Conservation (phyloP, 92 coral and sea anemone genomes). For the Virgularia gustaviana region DNA sequence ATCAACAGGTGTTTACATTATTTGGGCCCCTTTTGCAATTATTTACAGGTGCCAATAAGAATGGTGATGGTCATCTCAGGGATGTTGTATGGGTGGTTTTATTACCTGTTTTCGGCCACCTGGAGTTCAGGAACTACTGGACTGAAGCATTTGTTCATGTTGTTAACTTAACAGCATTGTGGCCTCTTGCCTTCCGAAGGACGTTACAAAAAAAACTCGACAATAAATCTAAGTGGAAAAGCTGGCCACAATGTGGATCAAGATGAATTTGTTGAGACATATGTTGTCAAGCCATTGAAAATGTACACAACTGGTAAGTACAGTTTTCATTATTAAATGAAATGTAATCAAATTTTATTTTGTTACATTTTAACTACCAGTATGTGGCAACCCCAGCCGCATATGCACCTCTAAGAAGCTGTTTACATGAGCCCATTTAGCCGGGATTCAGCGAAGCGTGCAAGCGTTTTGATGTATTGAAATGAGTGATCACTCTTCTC, state of each 20-base stretch:
- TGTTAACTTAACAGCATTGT: conserved; percentile 3
- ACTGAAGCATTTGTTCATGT: too few species aligned
- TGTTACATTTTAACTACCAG: too few species aligned
- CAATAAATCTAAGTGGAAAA: conserved; percentile 22
- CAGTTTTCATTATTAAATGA: too few species aligned
- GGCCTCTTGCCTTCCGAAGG: conserved; percentile 23
- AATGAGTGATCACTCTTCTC: too few species aligned
- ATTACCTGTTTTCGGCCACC: conserved; percentile 10
- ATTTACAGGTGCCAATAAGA: neutral
- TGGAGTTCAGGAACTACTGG: conserved; percentile 15
- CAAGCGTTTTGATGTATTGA: too few species aligned
- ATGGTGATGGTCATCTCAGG: conserved; percentile 9
- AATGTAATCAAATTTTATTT: too few species aligned
- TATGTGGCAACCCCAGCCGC: too few species aligned
- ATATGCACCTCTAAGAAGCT: too few species aligned
- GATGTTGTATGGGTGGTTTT: conserved; percentile 32
- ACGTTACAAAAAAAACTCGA: conserved; percentile 4
- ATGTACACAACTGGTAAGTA: too few species aligned
- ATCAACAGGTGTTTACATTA: conserved; percentile 17
- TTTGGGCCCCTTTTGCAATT: conserved; percentile 8
- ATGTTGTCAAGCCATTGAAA: too few species aligned
- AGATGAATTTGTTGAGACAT: conserved; percentile 19
- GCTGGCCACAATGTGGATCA: conserved; percentile 17
- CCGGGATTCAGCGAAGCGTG: too few species aligned
- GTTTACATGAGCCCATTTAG: too few species aligned